Evolutionary conservation across 2,888 invertebrate genomes (phyloP).

Genomic region (Mamestra brassicae): DNA sequence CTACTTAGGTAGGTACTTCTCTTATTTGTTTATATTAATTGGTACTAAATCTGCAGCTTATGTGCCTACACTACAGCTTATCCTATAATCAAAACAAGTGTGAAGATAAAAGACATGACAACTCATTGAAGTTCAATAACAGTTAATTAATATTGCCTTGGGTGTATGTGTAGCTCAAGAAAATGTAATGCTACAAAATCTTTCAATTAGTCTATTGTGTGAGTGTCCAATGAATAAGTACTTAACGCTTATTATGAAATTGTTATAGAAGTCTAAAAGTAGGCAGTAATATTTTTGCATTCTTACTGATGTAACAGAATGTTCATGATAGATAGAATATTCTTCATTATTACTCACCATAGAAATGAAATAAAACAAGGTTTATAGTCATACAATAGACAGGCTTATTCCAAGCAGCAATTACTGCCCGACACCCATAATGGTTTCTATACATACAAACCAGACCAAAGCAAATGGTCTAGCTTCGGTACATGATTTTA

Average conservation of each 20-base stretch:
- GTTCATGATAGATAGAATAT: not conserved
- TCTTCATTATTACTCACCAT: not conserved
- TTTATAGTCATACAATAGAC: not conserved
- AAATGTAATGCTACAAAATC: constrained; percentile 8
- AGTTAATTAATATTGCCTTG: constrained; percentile 39
- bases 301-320: not conserved
- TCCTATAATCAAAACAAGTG: constrained; percentile 16
- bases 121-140: constrained; percentile 24
- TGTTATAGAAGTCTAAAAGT: not conserved
- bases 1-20: not conserved
- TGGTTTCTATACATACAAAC: not conserved
- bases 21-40: too few relatives aligned
- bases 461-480: not conserved
- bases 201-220: constrained; percentile 20
- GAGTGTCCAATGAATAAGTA: too few relatives aligned
- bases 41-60: too few relatives aligned
- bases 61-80: not conserved
- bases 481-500: not conserved
- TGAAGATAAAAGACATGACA: constrained; percentile 18
- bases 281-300: not conserved
- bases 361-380: not conserved
- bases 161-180: constrained; percentile 2
- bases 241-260: not conserved
- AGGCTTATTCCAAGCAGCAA: not conserved
- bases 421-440: not conserved